A percentile compares a stretch with the other conserved stretches of the same genome.
phyloP scores from a whole-genome alignment of 2,797 vertebrate genomes.

The Pseudomugil gertrudae region DNA sequence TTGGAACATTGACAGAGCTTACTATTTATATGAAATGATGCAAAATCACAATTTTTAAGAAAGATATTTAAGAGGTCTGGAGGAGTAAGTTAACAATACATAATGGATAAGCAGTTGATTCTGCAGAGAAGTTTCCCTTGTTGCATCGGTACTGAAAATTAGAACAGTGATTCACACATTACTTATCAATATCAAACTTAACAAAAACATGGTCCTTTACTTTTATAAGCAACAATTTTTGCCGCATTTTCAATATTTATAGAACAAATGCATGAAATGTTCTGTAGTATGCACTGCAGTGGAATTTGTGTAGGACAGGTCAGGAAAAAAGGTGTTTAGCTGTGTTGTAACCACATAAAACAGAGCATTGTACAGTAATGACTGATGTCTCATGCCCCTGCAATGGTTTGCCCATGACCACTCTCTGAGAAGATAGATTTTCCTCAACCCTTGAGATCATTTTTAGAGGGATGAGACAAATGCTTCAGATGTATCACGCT shows the following conservation, averaged over 20 bases:
- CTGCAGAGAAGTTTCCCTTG: slow-evolving; percentile 28
- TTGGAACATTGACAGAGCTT: slow-evolving; percentile 47
- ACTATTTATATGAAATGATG: slow-evolving; percentile 53
- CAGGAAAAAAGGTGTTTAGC: slow-evolving; percentile 19
- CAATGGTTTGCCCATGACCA: slow-evolving; percentile 70
- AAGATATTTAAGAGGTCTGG: slow-evolving; percentile 29
- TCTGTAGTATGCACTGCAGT: slow-evolving; percentile 1
- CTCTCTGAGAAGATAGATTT: slow-evolving; percentile 71
- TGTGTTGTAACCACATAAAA: slow-evolving; percentile 24
- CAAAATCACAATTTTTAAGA: slow-evolving; percentile 29
- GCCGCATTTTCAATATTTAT: slow-evolving; percentile 1
- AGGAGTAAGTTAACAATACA: slow-evolving; percentile 31
- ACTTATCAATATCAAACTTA: slow-evolving; percentile 1
- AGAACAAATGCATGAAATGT: neutral
- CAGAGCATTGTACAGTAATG: slow-evolving; percentile 32
- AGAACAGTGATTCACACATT: neutral
- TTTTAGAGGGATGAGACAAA: slow-evolving; percentile 75
- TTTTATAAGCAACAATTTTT: neutral
- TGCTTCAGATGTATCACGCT: slow-evolving; percentile 73
- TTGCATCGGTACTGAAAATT: slow-evolving; percentile 34
- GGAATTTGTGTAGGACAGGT: neutral
- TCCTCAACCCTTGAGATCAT: slow-evolving; percentile 66
- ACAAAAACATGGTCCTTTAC: neutral
- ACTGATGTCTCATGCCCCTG: slow-evolving; percentile 62
- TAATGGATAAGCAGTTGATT: slow-evolving; percentile 44